phyloP scores from a whole-genome alignment of 2,797 vertebrate genomes.

The Thripadectes ignobilis region DNA sequence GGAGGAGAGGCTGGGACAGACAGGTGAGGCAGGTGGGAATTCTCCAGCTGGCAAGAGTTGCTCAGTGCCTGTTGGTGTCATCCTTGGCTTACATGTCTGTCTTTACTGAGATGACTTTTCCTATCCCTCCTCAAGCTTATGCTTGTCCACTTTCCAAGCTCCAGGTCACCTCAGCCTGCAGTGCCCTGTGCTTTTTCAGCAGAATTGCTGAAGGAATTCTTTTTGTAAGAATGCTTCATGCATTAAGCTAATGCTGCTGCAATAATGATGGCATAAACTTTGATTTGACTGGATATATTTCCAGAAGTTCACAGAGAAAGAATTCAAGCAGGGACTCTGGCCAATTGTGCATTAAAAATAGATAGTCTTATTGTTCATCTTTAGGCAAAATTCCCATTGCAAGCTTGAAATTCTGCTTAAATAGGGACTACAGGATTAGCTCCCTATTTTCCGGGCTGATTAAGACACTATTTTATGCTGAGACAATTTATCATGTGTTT shows the following conservation, averaged over 20 bases:
- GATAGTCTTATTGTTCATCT: slow-evolving; percentile 63
- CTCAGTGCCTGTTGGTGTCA: not conserved
- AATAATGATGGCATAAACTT: slow-evolving; percentile 4
- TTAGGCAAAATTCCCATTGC: slow-evolving; percentile 64
- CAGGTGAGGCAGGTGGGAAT: not conserved
- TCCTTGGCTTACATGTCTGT: not conserved
- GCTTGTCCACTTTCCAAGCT: not conserved
- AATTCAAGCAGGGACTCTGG: slow-evolving; percentile 40
- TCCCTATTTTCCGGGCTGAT: slow-evolving; percentile 56
- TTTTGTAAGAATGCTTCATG: not conserved
- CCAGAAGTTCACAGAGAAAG: slow-evolving; percentile 59
- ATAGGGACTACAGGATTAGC: slow-evolving; percentile 66
- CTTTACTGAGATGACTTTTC: not conserved
- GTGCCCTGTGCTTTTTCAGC: not conserved
- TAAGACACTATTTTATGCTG: slow-evolving; percentile 52
- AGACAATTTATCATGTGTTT: slow-evolving; percentile 63
- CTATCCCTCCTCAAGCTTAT: not conserved
- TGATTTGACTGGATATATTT: slow-evolving; percentile 40
- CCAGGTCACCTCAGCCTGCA: not conserved
- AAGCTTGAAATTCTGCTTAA: slow-evolving; percentile 63
- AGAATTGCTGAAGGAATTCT: not conserved
- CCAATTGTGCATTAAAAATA: slow-evolving; percentile 66
- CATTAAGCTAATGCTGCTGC: not conserved
- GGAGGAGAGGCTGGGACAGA: not conserved
- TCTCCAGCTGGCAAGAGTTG: not conserved